A percentile compares a stretch with the other conserved stretches of the same genome.
phyloP scores from a whole-genome alignment of 2,888 invertebrate genomes.

The Anthophora plumipes region DNA sequence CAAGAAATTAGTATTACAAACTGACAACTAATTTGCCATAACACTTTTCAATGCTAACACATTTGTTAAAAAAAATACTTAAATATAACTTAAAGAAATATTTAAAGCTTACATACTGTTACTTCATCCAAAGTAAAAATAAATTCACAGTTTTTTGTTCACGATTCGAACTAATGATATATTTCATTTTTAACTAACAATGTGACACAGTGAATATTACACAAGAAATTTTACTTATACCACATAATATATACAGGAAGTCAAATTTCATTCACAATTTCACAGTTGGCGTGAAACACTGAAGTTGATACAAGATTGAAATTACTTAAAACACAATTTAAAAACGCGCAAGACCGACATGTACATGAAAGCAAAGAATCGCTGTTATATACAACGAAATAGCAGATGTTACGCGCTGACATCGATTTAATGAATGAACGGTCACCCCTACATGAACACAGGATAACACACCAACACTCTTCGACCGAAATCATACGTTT shows the following conservation, averaged over 20 bases:
- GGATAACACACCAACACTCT: constrained; percentile 77
- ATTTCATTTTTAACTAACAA: constrained; percentile 19
- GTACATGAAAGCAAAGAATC: constrained; percentile 47
- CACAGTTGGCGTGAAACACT: background rate
- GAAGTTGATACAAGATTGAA: background rate
- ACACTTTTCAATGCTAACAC: background rate
- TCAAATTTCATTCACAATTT: constrained; percentile 7
- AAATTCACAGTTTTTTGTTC: background rate
- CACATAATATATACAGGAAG: background rate
- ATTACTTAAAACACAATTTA: constrained; percentile 1
- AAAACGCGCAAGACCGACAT: constrained; percentile 49
- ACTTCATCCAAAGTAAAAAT: constrained; percentile 1
- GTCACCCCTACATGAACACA: constrained; percentile 57
- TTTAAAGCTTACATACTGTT: background rate
- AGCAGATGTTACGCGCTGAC: constrained; percentile 76
- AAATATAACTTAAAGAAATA: background rate
- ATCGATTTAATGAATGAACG: constrained; percentile 81
- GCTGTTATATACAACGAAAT: constrained; percentile 50
- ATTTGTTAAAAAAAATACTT: background rate
- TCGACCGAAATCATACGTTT: constrained; percentile 52
- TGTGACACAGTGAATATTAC: background rate
- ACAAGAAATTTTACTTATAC: background rate
- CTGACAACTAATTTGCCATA: background rate
- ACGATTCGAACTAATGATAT: background rate
- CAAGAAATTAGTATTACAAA: constrained; percentile 18